A percentile compares a stretch with the other conserved stretches of the same genome.
Evolutionary conservation across 2,797 vertebrate genomes (phyloP).

Genomic region (Syncerus caffer): DNA sequence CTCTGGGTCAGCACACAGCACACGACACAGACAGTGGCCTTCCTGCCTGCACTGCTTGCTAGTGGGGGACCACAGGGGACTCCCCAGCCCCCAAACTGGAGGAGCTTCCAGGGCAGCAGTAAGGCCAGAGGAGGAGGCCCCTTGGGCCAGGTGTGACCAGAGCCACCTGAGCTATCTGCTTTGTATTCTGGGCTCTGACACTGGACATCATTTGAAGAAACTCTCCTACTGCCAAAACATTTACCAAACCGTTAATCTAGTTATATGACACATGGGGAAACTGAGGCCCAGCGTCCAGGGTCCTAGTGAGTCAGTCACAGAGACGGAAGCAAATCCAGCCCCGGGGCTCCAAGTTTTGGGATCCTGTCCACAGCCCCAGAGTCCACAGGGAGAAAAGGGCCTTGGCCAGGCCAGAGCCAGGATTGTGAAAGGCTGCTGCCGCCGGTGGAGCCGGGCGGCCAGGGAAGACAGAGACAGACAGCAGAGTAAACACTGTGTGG

Average conservation of each 20-base stretch:
- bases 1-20: not conserved
- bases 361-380: not conserved
- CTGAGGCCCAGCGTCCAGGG: not conserved
- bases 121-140: not conserved
- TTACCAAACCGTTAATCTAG: not conserved
- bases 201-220: not conserved
- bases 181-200: not conserved
- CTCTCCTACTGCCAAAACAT: not conserved
- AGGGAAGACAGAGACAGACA: not conserved
- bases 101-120: not conserved
- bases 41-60: not conserved
- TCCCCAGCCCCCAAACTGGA: not conserved
- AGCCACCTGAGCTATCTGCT: not conserved
- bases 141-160: not conserved
- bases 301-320: not conserved
- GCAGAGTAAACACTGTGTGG: constrained; percentile 55
- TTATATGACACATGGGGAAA: constrained; percentile 15
- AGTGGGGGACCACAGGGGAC: not conserved
- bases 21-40: not conserved
- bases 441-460: not conserved
- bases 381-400: not conserved
- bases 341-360: not conserved
- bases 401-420: not conserved
- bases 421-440: not conserved
- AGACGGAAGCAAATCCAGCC: not conserved